Conservation (phyloP, 37 sponge, comb jelly and placozoan genomes). For the Aplysina aerophoba region DNA sequence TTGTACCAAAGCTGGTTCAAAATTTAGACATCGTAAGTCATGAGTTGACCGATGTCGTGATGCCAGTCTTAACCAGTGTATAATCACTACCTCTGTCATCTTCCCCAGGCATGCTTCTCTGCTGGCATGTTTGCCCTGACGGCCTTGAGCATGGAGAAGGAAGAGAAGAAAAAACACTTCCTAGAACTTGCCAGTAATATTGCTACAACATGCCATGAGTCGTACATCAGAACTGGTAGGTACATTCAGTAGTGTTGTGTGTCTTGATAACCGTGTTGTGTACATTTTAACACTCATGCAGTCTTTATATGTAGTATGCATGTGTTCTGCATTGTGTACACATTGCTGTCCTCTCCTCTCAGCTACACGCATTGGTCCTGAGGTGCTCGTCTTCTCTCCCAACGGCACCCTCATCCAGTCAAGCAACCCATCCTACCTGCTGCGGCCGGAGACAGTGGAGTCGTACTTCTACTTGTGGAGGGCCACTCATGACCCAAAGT, state of each 20-base stretch:
- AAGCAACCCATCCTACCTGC: slow-evolving; percentile 59
- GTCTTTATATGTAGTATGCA: neutral
- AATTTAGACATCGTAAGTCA: too few relatives aligned
- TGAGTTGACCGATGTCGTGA: too few relatives aligned
- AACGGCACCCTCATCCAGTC: slow-evolving; percentile 9
- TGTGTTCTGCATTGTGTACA: too few relatives aligned
- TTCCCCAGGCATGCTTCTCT: slow-evolving; percentile 79
- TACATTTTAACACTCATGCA: slow-evolving; percentile 7
- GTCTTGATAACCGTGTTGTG: neutral
- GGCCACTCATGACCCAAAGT: slow-evolving; percentile 82
- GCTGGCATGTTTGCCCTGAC: slow-evolving; percentile 88
- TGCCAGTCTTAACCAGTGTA: too few relatives aligned
- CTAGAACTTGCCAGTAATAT: slow-evolving; percentile 65
- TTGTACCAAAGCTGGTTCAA: too few relatives aligned
- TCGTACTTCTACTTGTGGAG: slow-evolving; percentile 90
- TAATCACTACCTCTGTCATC: neutral
- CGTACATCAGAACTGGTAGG: slow-evolving; percentile 73
- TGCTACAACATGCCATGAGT: slow-evolving; percentile 76
- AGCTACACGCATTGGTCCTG: slow-evolving; percentile 89
- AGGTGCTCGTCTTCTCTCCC: slow-evolving; percentile 67
- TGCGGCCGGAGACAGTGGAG: slow-evolving; percentile 92
- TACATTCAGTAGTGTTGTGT: neutral
- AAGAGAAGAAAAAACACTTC: slow-evolving; percentile 57
- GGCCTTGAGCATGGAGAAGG: slow-evolving; percentile 46
- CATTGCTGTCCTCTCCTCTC: neutral